Evolutionary conservation across 2,113 vertebrate genomes (phyloP).

Genomic region (Cheilinus undulatus): DNA sequence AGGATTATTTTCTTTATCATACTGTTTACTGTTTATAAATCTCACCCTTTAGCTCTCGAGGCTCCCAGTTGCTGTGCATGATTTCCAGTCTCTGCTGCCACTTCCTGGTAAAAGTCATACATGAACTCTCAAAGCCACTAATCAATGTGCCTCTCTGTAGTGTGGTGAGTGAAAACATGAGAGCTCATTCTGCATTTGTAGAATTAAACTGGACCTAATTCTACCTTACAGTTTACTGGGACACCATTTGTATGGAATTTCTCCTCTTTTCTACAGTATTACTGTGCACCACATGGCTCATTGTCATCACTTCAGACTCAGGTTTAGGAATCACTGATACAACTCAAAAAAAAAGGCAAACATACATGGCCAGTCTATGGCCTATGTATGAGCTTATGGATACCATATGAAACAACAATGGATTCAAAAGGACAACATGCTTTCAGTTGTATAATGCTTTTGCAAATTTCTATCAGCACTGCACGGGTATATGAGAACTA

Average conservation of each 20-base stretch:
- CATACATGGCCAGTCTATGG: too few species aligned
- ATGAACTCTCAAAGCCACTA: neutral
- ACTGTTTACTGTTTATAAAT: constrained; percentile 1
- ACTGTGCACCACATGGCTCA: too few species aligned
- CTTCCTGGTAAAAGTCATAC: constrained; percentile 19
- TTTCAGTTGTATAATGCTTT: neutral
- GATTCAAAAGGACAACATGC: neutral
- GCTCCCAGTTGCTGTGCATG: neutral
- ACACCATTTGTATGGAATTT: too few species aligned
- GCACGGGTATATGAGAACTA: neutral
- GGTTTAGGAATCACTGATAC: too few species aligned
- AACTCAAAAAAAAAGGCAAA: too few species aligned
- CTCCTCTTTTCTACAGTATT: too few species aligned
- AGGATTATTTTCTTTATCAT: neutral
- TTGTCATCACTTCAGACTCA: too few species aligned
- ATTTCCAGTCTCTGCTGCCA: constrained; percentile 43
- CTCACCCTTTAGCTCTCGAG: constrained; percentile 5
- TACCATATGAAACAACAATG: too few species aligned
- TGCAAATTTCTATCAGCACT: neutral
- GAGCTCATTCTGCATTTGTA: too few species aligned
- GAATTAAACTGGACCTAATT: too few species aligned
- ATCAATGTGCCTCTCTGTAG: neutral
- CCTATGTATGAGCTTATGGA: too few species aligned
- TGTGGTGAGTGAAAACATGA: neutral
- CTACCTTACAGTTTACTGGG: too few species aligned